These are phyloP conservation scores for Phengaris arion DNA, from an alignment of 2,888 invertebrate genomes.

Conservation along the genomic window DNA sequence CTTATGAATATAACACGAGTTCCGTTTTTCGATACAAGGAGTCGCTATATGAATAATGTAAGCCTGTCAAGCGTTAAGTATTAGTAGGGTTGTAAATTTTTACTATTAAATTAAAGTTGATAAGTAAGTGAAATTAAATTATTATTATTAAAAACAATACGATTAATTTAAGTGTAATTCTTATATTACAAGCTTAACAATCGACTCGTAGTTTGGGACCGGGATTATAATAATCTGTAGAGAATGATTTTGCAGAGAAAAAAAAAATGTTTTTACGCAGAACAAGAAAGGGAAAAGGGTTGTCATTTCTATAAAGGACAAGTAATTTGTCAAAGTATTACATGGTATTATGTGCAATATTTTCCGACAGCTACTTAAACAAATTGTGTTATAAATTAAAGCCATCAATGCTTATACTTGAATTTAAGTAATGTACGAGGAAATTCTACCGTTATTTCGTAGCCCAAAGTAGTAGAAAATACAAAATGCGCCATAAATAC, in stretches of 20 bases:
- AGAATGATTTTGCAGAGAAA: too few relatives aligned
- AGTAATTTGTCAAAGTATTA: background rate
- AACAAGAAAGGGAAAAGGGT: background rate
- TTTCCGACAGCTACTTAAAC: background rate
- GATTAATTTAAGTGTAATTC: too few relatives aligned
- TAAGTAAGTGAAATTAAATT: too few relatives aligned
- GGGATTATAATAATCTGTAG: too few relatives aligned
- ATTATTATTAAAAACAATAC: too few relatives aligned
- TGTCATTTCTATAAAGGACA: background rate
- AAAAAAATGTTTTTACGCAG: background rate
- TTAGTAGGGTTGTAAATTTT: background rate
- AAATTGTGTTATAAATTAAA: background rate
- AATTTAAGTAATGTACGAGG: background rate
- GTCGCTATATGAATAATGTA: slow-evolving; percentile 19
- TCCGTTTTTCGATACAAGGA: slow-evolving; percentile 4
- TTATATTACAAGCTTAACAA: too few relatives aligned
- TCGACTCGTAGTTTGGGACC: too few relatives aligned
- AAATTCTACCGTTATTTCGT: background rate
- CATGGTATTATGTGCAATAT: background rate
- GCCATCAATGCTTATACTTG: background rate
- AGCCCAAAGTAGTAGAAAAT: too few relatives aligned
- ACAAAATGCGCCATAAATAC: too few relatives aligned
- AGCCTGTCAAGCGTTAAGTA: background rate
- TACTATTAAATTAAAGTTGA: background rate
- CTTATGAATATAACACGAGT: slow-evolving; percentile 11